Evolutionary conservation across 1,140 invertebrate genomes (phyloP).

Genomic region (Cyrtorhinus lividipennis): DNA sequence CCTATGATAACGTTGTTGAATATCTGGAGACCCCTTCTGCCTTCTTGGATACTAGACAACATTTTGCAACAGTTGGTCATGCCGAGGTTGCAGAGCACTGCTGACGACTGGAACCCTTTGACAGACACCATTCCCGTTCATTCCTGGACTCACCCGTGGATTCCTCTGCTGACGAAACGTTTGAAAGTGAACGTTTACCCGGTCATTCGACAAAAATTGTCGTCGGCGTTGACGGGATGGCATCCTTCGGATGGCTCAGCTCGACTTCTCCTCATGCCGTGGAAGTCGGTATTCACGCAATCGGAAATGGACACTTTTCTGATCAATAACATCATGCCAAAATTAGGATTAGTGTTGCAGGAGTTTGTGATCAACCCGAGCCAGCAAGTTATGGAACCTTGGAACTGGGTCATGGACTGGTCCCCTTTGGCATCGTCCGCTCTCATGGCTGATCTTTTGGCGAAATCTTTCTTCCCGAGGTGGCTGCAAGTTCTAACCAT

Average conservation of each 20-base stretch:
- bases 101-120: constrained; percentile 86
- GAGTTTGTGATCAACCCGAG: constrained; percentile 58
- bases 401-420: constrained; percentile 83
- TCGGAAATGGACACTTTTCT: constrained; percentile 74
- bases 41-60: constrained; percentile 68
- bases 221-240: constrained; percentile 76
- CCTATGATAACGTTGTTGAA: constrained; percentile 65
- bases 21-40: constrained; percentile 64
- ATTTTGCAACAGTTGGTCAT: constrained; percentile 68
- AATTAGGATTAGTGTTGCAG: constrained; percentile 57
- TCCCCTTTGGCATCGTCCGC: constrained; percentile 54
- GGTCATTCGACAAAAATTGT: constrained; percentile 82
- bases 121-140: constrained; percentile 88
- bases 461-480: constrained; percentile 74
- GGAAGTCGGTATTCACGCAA: constrained; percentile 70
- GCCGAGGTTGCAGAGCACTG: constrained; percentile 61
- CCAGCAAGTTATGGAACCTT: constrained; percentile 27
- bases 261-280: constrained; percentile 79
- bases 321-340: constrained; percentile 80
- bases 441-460: constrained; percentile 55
- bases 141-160: constrained; percentile 93
- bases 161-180: constrained; percentile 52
- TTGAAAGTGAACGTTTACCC: constrained; percentile 74
- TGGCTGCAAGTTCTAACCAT: constrained; percentile 66
- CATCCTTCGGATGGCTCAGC: constrained; percentile 85